Evolutionary conservation across 2,113 vertebrate species (phyloP).

Genomic region (Odocoileus virginianus): DNA sequence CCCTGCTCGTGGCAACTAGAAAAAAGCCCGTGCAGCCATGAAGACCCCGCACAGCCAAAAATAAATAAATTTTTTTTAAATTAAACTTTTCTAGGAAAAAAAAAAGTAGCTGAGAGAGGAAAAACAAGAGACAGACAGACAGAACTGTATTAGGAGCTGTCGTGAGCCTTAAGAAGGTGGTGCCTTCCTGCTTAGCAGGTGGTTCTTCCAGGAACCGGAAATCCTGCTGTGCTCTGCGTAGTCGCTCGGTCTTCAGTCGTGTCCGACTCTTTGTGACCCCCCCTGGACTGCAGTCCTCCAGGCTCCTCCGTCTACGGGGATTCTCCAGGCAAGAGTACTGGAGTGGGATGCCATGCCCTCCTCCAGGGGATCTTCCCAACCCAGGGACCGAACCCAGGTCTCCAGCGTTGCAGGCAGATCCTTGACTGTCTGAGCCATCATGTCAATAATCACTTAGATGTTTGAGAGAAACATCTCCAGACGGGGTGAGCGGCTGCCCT

Average conservation of each 20-base stretch:
- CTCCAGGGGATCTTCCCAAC: background rate
- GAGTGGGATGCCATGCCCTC: background rate
- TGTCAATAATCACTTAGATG: background rate
- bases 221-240: background rate
- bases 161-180: background rate
- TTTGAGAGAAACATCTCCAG: background rate
- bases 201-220: background rate
- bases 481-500: background rate
- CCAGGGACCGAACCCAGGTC: background rate
- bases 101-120: background rate
- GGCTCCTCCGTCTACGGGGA: background rate
- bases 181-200: background rate
- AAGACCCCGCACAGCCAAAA: background rate
- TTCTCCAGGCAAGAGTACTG: background rate
- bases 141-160: background rate
- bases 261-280: background rate
- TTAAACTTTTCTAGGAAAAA: background rate
- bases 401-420: background rate
- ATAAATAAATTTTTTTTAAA: background rate
- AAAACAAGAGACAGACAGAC: background rate
- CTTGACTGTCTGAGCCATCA: background rate
- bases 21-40: background rate
- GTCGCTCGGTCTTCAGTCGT: background rate
- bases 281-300: fast-evolving
- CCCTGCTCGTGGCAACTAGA: background rate